Evolutionary conservation across 2,113 vertebrate species (phyloP), one percentile per base, ranked within the genome.

Genomic region (Silurus glanis): DNA sequence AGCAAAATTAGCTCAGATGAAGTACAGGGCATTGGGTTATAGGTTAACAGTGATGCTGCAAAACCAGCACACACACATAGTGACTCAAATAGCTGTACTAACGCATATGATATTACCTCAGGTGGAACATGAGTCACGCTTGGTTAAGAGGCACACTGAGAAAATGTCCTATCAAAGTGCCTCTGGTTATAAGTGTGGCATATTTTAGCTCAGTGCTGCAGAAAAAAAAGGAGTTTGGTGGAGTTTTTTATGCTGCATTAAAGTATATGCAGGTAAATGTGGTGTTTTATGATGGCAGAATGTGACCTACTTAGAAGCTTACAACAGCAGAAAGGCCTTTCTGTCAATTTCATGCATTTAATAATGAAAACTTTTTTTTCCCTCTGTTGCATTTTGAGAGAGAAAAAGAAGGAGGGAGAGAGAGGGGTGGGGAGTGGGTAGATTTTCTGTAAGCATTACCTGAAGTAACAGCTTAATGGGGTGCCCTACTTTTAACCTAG

Each of bases 121-220:
- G 85, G 25, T 71, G 56, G 61, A 82, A 67, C 58, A 25, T 9
- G 80, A 87, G 76, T 83, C 83, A 76, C 78, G 79, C 80, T 82
- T 86, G 66, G 66, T 74, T 74, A 81, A 64, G 58, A 66, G 17
- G 21, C 55, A 85, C 87, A 90, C 76, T 58, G 17, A 59, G 55
- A 84, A 58, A 87, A 91, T 93, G 89, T 90, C 81, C 90, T 92
- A 91, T 89, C 89, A 83, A 92, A 90, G 83, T 58, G 88, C 83
- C 84, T 81, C 87, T 90, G 88, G 89, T 91, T 78, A 82, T 83
- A 83, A 89, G 83, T 67, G 67, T 80, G 58, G 23, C 82, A 66
- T 76, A 74, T 82, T 88, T 89, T 78, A 84, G 87, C 85, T 87
- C 76, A 89, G 88, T 82, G n/a, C 80, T 4, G 37, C 84, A 85